Percentiles rank a stretch among this genome's conserved stretches.
Evolutionary conservation across 1,140 invertebrate genomes (phyloP).

Genomic region (Ganaspis sp.): DNA sequence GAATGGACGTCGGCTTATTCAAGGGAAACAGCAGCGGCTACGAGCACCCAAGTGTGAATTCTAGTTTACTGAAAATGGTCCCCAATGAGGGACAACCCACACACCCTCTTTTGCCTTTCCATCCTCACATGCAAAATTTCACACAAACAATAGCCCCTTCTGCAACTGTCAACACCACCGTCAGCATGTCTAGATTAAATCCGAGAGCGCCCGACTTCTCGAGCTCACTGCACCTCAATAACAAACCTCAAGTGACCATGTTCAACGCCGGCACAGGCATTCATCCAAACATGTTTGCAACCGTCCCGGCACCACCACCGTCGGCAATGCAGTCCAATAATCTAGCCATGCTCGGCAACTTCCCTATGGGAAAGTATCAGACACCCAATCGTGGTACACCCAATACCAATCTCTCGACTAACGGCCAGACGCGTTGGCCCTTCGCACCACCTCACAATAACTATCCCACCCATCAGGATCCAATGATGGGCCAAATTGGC

Average conservation of each 20-base stretch:
- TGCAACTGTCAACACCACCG: conserved; percentile 72
- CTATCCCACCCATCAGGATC: conserved; percentile 69
- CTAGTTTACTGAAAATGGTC: conserved; percentile 73
- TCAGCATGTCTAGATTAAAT: conserved; percentile 87
- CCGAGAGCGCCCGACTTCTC: conserved; percentile 92
- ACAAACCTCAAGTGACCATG: conserved; percentile 74
- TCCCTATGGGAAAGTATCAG: conserved; percentile 69
- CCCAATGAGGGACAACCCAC: conserved; percentile 65
- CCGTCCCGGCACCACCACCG: conserved; percentile 69
- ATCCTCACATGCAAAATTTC: conserved; percentile 72
- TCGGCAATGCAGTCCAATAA: conserved; percentile 75
- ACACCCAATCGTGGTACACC: conserved; percentile 38
- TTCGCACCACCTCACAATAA: conserved; percentile 66
- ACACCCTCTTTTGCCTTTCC: conserved; percentile 66
- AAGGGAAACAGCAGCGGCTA: conserved; percentile 60
- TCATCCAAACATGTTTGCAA: conserved; percentile 70
- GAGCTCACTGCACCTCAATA: conserved; percentile 74
- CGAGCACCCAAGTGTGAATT: conserved; percentile 69
- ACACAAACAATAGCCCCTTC: conserved; percentile 70
- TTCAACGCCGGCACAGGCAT: conserved; percentile 66
- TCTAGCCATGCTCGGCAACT: conserved; percentile 64
- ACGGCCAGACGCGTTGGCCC: conserved; percentile 67
- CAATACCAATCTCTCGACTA: conserved; percentile 54
- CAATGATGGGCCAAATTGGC: conserved; percentile 67
- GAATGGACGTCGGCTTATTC: conserved; percentile 61